Base-by-base conservation (phyloP, 2,888 invertebrate species). In the Herminia tarsipennalis region DNA sequence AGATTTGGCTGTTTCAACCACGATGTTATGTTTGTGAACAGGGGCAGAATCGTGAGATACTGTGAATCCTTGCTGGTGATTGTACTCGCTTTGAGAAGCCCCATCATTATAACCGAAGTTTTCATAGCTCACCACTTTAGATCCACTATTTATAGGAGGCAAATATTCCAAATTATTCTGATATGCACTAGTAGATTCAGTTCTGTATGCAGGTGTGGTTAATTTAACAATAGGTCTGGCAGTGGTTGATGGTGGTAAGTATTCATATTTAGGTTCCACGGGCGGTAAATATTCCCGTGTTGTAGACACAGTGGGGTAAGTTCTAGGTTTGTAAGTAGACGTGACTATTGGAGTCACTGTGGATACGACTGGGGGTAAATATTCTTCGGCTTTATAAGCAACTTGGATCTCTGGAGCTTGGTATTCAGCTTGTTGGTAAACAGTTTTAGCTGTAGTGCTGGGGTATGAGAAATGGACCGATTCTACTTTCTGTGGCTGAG, bases 1-100 rank as follows among this genome's bases (percentile, higher is more conserved):
- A 1, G 88, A 83, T 61, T 88, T 92, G 0, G 87, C 84, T 17
- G 79, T 88, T 71, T 88, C 78, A 30, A 90, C 82, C 1, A 90
- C 88, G 34, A 90, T 76, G 32, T 91, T 89, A 47, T 86, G 89
- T 63, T 87, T 83, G 43, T 73, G 66, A 2, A 74, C 50, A 1
- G 83, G 80, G 22, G 64, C 63, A 14, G 67, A 70, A 17, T 61
- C 59, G 5, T 67, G 63, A 5, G 53, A 50, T 5, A 73, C 65
- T 2, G 70, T 60, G 27, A 75, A 74, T 47, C 81, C 77, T 73
- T 84, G 78, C 41, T 86, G 83, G 4, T 84, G 83, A 56, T 88
- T 85, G 55, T 78, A 74, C 40, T 75, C 68, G 6, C 80, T 67
- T 24, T 78, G 73, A 0, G 73, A 67, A 20, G 57, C 65, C 40